Conservation (phyloP, 2,888 invertebrate genomes). For the Linnaemya vulpina region DNA sequence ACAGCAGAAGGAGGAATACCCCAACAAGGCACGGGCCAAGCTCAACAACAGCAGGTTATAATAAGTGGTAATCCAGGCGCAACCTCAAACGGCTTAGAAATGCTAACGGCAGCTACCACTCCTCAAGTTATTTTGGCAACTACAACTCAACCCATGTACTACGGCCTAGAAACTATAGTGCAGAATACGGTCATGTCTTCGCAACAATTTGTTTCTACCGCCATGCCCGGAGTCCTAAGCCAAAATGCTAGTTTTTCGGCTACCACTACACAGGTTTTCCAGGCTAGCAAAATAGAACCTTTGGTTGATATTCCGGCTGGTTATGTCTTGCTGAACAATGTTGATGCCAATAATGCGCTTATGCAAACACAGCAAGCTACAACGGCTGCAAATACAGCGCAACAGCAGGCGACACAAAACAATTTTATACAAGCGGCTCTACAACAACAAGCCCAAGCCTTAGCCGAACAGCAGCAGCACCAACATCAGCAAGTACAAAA, state of each 20-base stretch:
- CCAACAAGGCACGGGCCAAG: slow-evolving; percentile 45
- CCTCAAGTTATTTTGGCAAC: slow-evolving; percentile 85
- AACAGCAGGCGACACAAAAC: slow-evolving; percentile 58
- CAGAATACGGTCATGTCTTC: slow-evolving; percentile 96
- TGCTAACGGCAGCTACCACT: slow-evolving; percentile 74
- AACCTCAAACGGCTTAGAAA: slow-evolving; percentile 75
- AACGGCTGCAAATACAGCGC: slow-evolving; percentile 41
- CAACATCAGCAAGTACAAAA: slow-evolving; percentile 72
- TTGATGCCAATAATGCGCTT: slow-evolving; percentile 80
- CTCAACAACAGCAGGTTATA: slow-evolving; percentile 78
- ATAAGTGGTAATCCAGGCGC: slow-evolving; percentile 73
- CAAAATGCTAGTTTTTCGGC: slow-evolving; percentile 93
- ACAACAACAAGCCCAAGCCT: slow-evolving; percentile 67
- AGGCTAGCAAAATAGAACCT: slow-evolving; percentile 93
- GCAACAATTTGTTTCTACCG: slow-evolving; percentile 91
- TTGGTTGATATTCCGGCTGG: slow-evolving; percentile 90
- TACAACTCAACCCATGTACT: slow-evolving; percentile 89
- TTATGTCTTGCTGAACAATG: slow-evolving; percentile 88
- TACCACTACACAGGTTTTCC: slow-evolving; percentile 86
- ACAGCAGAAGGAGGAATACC: slow-evolving; percentile 82
- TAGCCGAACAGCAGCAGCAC: slow-evolving; percentile 58
- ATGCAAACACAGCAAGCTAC: slow-evolving; percentile 46
- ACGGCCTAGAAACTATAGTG: slow-evolving; percentile 92
- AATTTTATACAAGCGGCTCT: slow-evolving; percentile 66
- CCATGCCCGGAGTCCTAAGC: slow-evolving; percentile 91